phyloP scores from a whole-genome alignment of 2,888 invertebrate species.

The Antheraea assamensis region DNA sequence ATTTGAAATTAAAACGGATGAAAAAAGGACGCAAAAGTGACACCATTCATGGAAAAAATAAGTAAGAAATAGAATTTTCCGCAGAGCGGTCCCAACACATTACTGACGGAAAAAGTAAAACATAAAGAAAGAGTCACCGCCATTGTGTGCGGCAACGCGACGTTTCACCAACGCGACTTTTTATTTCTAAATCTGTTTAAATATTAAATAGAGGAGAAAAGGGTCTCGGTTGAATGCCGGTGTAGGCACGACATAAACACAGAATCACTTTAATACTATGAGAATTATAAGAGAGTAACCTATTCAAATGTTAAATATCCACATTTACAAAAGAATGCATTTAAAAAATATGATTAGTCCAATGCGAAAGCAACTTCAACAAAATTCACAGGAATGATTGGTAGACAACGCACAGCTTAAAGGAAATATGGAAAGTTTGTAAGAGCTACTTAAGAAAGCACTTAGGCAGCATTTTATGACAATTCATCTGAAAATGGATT shows the following conservation, averaged over 20 bases:
- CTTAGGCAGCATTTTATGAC: no score
- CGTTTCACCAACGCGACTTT: constrained; percentile 24
- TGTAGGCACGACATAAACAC: not conserved
- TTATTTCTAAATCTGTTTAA: constrained; percentile 35
- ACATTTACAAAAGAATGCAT: not conserved
- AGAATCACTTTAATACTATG: not conserved
- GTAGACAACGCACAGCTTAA: no score
- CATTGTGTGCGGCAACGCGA: constrained; percentile 21
- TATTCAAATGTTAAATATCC: not conserved
- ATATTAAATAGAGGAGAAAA: constrained; percentile 29
- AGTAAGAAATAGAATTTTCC: constrained; percentile 10
- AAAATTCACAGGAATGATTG: not conserved
- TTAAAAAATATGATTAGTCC: no score
- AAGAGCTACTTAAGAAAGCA: no score
- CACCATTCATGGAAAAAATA: constrained; percentile 5
- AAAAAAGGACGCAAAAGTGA: not conserved
- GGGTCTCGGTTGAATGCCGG: constrained; percentile 1
- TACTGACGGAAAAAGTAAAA: not conserved
- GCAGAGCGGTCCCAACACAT: not conserved
- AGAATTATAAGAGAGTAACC: not conserved
- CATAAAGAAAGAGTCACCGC: constrained; percentile 11
- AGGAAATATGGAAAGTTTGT: no score
- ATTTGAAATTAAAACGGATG: not conserved
- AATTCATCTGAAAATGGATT: no score
- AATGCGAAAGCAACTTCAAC: not conserved